Evolutionary conservation across 1,140 invertebrate species (phyloP), one percentile per base, ranked within the genome.

Genomic region (Drosophila pseudoananassae): DNA sequence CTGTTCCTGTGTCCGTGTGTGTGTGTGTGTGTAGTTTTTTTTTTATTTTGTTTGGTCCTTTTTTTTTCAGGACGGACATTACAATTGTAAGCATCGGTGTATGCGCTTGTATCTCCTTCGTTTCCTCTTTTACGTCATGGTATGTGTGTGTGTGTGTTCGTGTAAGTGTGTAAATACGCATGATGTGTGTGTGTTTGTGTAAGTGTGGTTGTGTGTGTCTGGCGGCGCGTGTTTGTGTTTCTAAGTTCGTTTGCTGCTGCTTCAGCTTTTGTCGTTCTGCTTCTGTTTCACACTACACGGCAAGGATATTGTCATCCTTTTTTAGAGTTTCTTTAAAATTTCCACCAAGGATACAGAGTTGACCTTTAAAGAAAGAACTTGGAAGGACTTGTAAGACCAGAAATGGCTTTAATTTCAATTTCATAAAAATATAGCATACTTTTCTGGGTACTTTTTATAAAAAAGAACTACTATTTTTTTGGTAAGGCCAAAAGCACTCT

Each of bases 221-320:
- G 25, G 63, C 53, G 71, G 77, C 82, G 78, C 82, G 82, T 85
- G 82, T 85, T 85, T 85, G 82, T 82, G 74, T 87, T 87, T 70
- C 82, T 74, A 81, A 85, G 82, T 85, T 85, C 74, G 64, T 81
- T 87, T 78, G 76, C 74, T 33, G 25, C 58, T 55, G 74, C 65
- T 49, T 58, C 54, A 65, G 64, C 54, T 51, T 69, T 43, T 55
- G 43, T 25, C 60, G 40, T 23, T 46, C 52, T 58, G 61, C 61
- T 50, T 52, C 51, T 52, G 23, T 46, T 50, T 9, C 17, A 8
- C 17, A 10, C 43, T 46, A 46, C 43, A 46, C 43, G 43, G 43
- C 43, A 46, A 17, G 43, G 43, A 46, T 46, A 10, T 10, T 20
- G 43, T 17, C 2, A 6, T 46, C 43, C 33, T 36, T 36, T 36